These are phyloP conservation scores for Saccopteryx bilineata DNA, from an alignment of 2,113 vertebrate species.

Conservation along the genomic window DNA sequence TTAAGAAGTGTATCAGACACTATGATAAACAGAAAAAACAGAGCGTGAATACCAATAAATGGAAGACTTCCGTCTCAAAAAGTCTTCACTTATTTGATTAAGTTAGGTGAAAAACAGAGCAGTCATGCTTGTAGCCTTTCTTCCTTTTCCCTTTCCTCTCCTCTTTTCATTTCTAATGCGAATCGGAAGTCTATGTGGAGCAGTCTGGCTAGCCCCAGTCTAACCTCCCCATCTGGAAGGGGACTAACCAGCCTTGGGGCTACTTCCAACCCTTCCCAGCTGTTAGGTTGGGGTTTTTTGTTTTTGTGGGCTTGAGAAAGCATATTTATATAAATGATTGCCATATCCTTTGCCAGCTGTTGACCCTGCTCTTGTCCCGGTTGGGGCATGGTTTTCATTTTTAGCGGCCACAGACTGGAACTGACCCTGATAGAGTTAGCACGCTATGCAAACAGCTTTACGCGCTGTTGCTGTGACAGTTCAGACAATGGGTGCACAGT, in stretches of 20 bases:
- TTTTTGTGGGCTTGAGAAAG: slow-evolving; percentile 98
- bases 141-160: slow-evolving; percentile 95
- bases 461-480: slow-evolving; percentile 85
- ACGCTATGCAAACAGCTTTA: slow-evolving; percentile 91
- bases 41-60: slow-evolving; percentile 96
- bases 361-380: slow-evolving; percentile 96
- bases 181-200: slow-evolving; percentile 98
- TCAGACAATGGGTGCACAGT: slow-evolving; percentile 91
- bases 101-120: slow-evolving; percentile 96
- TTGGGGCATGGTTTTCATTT: slow-evolving; percentile 98
- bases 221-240: slow-evolving; percentile 99
- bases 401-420: slow-evolving; percentile 90
- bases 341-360: slow-evolving; percentile 99
- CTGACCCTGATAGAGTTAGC: slow-evolving; percentile 92
- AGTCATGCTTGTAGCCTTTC: slow-evolving; percentile 98
- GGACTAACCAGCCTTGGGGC: slow-evolving; percentile 99
- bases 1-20: slow-evolving; percentile 87
- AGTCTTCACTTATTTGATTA: slow-evolving; percentile 99
- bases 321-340: slow-evolving; percentile 99
- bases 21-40: slow-evolving; percentile 87
- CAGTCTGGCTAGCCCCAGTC: slow-evolving; percentile 95
- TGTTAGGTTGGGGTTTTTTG: slow-evolving; percentile 96
- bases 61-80: slow-evolving; percentile 97
- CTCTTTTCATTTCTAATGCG: slow-evolving; percentile 97
- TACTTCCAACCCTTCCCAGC: slow-evolving; percentile 99